Conservation (phyloP, 53 echinoderm and acorn worm species). For the Arbacia lixula region DNA sequence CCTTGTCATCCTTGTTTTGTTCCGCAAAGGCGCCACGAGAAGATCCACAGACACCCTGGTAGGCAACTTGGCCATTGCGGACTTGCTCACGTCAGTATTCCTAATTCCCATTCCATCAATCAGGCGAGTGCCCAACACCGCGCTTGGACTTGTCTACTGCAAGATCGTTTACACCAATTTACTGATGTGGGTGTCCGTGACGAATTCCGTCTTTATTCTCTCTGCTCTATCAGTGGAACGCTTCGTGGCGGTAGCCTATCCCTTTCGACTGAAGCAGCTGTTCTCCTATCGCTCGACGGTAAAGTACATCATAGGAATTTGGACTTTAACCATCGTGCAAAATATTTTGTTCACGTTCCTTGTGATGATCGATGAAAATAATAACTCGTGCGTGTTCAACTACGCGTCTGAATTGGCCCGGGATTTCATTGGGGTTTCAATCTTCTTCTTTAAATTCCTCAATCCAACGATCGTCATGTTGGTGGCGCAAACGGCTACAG, state of each 20-base stretch:
- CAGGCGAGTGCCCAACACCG: background rate
- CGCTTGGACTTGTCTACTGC: slow-evolving; percentile 1
- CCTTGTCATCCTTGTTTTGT: background rate
- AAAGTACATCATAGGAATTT: background rate
- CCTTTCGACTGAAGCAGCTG: background rate
- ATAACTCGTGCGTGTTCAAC: background rate
- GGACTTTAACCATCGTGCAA: background rate
- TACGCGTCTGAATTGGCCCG: background rate
- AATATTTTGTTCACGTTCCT: background rate
- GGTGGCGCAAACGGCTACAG: background rate
- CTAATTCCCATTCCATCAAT: slow-evolving; percentile 27
- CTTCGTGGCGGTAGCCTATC: slow-evolving; percentile 10
- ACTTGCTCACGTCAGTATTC: slow-evolving; percentile 18
- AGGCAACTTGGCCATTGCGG: slow-evolving; percentile 2
- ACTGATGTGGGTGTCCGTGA: slow-evolving; percentile 11
- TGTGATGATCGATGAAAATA: background rate
- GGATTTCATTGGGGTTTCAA: background rate
- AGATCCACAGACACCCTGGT: slow-evolving; percentile 27
- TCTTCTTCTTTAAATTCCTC: slow-evolving; percentile 13
- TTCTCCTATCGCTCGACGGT: slow-evolving; percentile 2
- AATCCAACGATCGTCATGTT: background rate
- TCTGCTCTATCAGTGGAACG: slow-evolving; percentile 7
- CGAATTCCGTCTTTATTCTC: background rate
- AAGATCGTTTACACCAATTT: slow-evolving; percentile 4
- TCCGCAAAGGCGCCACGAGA: background rate